Conservation (phyloP, 2,113 vertebrate species). For the Antidorcas marsupialis region DNA sequence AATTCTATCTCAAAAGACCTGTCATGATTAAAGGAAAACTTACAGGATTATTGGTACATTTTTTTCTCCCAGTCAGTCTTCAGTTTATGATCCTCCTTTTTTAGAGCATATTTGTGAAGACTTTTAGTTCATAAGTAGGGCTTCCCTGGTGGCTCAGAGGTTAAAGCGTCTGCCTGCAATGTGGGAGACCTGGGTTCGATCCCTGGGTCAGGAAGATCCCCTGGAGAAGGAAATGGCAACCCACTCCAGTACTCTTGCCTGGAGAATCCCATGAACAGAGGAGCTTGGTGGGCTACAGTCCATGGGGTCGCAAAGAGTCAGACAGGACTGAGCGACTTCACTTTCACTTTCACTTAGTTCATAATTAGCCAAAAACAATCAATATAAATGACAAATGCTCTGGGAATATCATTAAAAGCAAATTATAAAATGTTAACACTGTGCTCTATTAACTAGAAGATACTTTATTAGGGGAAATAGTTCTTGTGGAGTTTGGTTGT, state of each 20-base stretch:
- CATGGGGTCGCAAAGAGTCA: too few species aligned
- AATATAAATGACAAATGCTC: not conserved
- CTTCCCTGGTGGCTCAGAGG: too few species aligned
- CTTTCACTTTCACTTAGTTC: not conserved
- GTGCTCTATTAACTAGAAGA: not conserved
- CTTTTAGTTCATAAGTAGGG: not conserved
- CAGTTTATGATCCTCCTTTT: not conserved
- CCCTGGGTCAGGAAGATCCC: too few species aligned
- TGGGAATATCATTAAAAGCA: not conserved
- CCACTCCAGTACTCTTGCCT: too few species aligned
- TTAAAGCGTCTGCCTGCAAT: too few species aligned
- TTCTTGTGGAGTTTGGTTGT: not conserved
- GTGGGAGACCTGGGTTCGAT: too few species aligned
- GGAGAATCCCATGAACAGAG: too few species aligned
- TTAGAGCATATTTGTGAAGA: not conserved
- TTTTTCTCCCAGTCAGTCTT: not conserved
- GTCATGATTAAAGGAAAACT: not conserved
- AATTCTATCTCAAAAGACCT: not conserved
- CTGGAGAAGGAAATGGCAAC: too few species aligned
- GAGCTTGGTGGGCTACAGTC: too few species aligned
- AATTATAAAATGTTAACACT: not conserved
- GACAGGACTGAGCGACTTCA: too few species aligned
- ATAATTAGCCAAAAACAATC: not conserved
- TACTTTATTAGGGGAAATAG: not conserved
- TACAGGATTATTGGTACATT: not conserved